Evolutionary conservation across 1,140 invertebrate genomes (phyloP).

Genomic region (Ctenoplectra terminalis): DNA sequence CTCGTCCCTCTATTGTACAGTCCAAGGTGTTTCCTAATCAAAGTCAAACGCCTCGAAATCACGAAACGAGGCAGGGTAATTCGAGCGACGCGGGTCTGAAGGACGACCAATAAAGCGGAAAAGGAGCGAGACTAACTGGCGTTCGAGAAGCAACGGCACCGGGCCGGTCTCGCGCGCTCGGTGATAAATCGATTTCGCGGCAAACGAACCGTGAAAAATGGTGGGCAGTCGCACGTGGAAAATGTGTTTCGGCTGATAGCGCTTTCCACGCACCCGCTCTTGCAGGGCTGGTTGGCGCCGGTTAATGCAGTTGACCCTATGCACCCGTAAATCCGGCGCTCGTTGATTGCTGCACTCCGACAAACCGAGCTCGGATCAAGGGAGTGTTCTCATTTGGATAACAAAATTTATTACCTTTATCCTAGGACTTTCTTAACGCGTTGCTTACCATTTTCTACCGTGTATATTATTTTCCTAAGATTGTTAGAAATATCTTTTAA

Average conservation of each 20-base stretch:
- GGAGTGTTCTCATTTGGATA: neutral
- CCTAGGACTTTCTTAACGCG: too few relatives aligned
- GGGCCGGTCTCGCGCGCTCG: conserved; percentile 22
- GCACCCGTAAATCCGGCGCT: conserved; percentile 58
- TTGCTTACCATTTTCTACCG: too few relatives aligned
- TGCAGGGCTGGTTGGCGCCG: conserved; percentile 34
- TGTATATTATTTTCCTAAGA: too few relatives aligned
- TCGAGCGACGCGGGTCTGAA: conserved; percentile 8
- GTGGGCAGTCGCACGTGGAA: conserved; percentile 70
- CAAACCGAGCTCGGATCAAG: neutral
- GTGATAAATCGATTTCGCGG: conserved; percentile 69
- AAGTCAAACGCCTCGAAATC: conserved; percentile 28
- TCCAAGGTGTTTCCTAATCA: conserved; percentile 25
- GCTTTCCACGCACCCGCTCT: conserved; percentile 44
- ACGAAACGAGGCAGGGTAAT: conserved; percentile 15
- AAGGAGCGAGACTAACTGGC: conserved; percentile 48
- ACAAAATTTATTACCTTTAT: neutral
- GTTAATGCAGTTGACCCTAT: conserved; percentile 67
- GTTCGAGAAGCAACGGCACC: conserved; percentile 22
- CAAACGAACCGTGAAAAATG: conserved; percentile 71
- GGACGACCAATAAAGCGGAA: conserved; percentile 49
- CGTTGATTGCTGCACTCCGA: conserved; percentile 34
- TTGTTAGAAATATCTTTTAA: too few relatives aligned
- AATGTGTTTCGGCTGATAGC: conserved; percentile 70
- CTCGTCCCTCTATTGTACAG: neutral